phyloP scores from a whole-genome alignment of 1,140 invertebrate species.

The Mactra quadrangularis region DNA sequence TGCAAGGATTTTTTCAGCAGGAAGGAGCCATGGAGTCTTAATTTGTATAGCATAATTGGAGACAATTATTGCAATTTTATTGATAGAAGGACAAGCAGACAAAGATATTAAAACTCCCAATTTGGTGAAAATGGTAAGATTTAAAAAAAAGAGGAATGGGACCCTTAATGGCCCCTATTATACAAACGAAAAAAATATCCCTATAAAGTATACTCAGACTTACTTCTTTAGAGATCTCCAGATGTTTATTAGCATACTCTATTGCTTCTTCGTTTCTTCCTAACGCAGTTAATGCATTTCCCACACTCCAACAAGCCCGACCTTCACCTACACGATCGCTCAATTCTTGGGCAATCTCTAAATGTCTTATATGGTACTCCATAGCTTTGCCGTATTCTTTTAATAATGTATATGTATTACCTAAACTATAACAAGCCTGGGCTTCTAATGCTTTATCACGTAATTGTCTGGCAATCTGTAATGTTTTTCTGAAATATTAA shows the following conservation, averaged over 20 bases:
- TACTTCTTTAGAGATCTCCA: conserved; percentile 96
- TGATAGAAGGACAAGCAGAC: no score
- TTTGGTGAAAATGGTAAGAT: no score
- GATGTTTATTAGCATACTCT: conserved; percentile 94
- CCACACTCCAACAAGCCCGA: conserved; percentile 85
- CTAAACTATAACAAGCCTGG: conserved; percentile 98
- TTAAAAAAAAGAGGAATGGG: no score
- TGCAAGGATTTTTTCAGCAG: no score
- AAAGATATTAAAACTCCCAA: no score
- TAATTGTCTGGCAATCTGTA: conserved; percentile 82
- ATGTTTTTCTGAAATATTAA: conserved; percentile 88
- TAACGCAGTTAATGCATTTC: conserved; percentile 96
- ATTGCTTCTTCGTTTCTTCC: conserved; percentile 96
- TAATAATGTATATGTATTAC: conserved; percentile 98
- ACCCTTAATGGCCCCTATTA: no score
- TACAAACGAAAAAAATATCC: no score
- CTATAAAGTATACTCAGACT: no score
- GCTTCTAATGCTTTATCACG: conserved; percentile 96
- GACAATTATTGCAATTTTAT: no score
- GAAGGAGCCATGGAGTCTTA: no score
- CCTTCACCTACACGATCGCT: conserved; percentile 87
- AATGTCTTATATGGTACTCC: conserved; percentile 96
- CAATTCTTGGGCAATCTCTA: conserved; percentile 95
- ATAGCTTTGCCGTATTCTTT: conserved; percentile 95
- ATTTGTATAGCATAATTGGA: no score